Percentiles rank a stretch among this genome's conserved stretches.
These are phyloP conservation scores for Stenotaenia linearis DNA, from an alignment of 2,888 invertebrate species.

Conservation along the genomic window DNA sequence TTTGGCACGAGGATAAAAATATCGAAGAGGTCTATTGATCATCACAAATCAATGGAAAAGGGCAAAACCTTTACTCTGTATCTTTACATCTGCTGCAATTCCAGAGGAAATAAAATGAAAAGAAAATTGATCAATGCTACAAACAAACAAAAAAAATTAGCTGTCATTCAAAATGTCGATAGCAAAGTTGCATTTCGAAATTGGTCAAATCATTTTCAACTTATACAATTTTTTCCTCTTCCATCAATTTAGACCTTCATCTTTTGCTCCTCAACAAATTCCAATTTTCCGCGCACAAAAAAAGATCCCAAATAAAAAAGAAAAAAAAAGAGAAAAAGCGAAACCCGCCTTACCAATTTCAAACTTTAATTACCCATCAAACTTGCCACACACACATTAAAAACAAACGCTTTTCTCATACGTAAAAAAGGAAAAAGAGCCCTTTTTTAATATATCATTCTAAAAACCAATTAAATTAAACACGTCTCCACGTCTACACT, in stretches of 20 bases:
- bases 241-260: not conserved
- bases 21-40: constrained; percentile 2
- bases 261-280: not conserved
- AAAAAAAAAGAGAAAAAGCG: not conserved
- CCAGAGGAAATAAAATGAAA: not conserved
- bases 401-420: not conserved
- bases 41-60: constrained; percentile 10
- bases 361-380: not conserved
- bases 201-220: not conserved
- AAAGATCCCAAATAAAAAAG: not conserved
- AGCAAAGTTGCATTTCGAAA: not conserved
- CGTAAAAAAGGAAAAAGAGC: not conserved
- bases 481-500: not conserved
- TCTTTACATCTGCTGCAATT: constrained; percentile 7
- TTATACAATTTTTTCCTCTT: not conserved
- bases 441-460: not conserved
- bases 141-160: constrained; percentile 2
- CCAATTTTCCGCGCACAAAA: not conserved
- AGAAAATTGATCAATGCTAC: not conserved
- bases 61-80: constrained; percentile 11
- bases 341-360: not conserved
- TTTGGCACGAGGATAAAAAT: not conserved
- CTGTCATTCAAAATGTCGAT: constrained; percentile 9
- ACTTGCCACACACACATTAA: not conserved
- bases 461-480: not conserved